phyloP scores from a whole-genome alignment of 2,113 vertebrate species.

The Paraplagusia blochii region DNA sequence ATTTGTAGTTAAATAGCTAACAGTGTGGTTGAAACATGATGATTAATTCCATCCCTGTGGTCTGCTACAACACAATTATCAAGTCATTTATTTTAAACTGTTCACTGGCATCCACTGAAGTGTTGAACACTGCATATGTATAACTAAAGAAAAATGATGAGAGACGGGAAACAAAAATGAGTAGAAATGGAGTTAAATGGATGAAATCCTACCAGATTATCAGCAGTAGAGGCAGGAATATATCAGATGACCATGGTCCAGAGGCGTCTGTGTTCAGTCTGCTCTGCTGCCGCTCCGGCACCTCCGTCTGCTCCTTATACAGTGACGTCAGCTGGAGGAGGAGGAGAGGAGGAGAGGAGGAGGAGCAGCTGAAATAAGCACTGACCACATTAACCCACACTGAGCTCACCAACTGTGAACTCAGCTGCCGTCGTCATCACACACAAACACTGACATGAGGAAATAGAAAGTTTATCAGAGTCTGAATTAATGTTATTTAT shows the following conservation, averaged over 20 bases:
- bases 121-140: background rate
- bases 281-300: slow-evolving; percentile 27
- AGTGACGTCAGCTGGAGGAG: slow-evolving; percentile 50
- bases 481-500: too few species aligned
- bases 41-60: too few species aligned
- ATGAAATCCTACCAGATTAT: slow-evolving; percentile 48
- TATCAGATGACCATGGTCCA: slow-evolving; percentile 44
- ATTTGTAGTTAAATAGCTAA: too few species aligned
- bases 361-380: slow-evolving; percentile 66
- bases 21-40: too few species aligned
- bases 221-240: background rate
- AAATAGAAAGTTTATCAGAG: too few species aligned
- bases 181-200: background rate
- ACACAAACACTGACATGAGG: background rate
- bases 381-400: slow-evolving; percentile 40
- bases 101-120: background rate
- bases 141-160: background rate
- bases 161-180: background rate
- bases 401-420: background rate
- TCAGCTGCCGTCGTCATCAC: background rate
- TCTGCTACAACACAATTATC: too few species aligned
- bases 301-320: slow-evolving; percentile 50
- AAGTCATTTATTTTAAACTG: background rate
- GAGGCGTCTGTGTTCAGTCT: slow-evolving; percentile 3
- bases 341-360: slow-evolving; percentile 14